phyloP scores from a whole-genome alignment of 1,140 invertebrate genomes.

The Scaptomyza montana region DNA sequence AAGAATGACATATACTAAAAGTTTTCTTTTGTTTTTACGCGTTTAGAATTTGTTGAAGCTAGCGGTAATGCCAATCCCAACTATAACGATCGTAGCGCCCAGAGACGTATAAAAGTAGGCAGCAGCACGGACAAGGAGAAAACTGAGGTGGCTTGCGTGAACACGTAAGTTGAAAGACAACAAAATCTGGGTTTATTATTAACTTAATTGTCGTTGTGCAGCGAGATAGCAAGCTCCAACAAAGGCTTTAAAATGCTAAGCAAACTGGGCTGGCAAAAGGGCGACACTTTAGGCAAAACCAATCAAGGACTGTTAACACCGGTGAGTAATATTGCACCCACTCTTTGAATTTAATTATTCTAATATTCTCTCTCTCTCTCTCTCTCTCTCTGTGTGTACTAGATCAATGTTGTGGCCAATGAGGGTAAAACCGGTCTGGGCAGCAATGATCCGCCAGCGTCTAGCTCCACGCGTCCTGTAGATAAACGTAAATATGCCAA shows the following conservation, averaged over 20 bases:
- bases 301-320: slow-evolving; percentile 90
- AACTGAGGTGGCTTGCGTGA: slow-evolving; percentile 90
- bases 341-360: background rate
- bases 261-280: slow-evolving; percentile 97
- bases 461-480: slow-evolving; percentile 22
- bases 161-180: slow-evolving; percentile 87
- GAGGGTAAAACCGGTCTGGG: slow-evolving; percentile 76
- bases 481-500: slow-evolving; percentile 78
- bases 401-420: slow-evolving; percentile 81
- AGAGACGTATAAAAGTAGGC: slow-evolving; percentile 89
- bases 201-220: slow-evolving; percentile 75
- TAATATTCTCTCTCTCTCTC: slow-evolving; percentile 7
- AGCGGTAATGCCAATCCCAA: slow-evolving; percentile 55
- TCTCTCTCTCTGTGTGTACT: too few relatives aligned
- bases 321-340: slow-evolving; percentile 86
- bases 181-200: background rate
- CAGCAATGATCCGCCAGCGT: slow-evolving; percentile 50
- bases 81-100: slow-evolving; percentile 92
- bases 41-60: slow-evolving; percentile 75
- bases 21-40: background rate
- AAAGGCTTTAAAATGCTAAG: slow-evolving; percentile 94
- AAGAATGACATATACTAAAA: background rate
- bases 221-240: slow-evolving; percentile 90
- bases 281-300: slow-evolving; percentile 91
- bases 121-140: slow-evolving; percentile 93